phyloP scores from a whole-genome alignment of 2,888 invertebrate genomes.

The Argyresthia goedartella region DNA sequence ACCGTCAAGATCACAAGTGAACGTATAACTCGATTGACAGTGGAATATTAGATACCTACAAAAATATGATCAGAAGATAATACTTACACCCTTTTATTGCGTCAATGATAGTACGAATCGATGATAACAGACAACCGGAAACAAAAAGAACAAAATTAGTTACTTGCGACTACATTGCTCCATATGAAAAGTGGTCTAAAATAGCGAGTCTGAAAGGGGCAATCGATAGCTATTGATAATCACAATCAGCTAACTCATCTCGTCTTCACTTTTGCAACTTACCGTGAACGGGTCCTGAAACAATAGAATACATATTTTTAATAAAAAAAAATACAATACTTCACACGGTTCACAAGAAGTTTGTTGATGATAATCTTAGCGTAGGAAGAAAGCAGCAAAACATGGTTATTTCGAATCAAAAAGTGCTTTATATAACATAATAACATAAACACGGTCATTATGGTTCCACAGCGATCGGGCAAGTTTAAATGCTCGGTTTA shows the following conservation, averaged over 20 bases:
- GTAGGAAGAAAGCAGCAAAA: too few species aligned
- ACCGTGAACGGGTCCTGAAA: constrained; percentile 77
- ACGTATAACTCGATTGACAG: too few species aligned
- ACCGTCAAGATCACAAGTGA: too few species aligned
- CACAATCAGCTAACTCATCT: too few species aligned
- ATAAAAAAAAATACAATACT: background rate
- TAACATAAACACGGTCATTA: constrained; percentile 11
- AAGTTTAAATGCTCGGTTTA: too few species aligned
- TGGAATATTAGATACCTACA: too few species aligned
- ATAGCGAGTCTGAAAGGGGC: too few species aligned
- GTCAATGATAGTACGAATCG: constrained; percentile 6
- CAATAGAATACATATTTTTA: constrained; percentile 50
- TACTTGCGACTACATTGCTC: background rate
- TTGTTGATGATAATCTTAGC: too few species aligned
- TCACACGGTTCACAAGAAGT: too few species aligned
- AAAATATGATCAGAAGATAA: constrained; percentile 3
- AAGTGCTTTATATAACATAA: constrained; percentile 7
- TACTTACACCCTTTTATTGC: constrained; percentile 41
- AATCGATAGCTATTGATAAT: too few species aligned
- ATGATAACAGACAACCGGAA: constrained; percentile 10
- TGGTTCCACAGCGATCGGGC: constrained; percentile 3
- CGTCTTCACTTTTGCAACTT: constrained; percentile 22
- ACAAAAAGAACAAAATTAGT: constrained; percentile 5
- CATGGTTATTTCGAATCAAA: too few species aligned
- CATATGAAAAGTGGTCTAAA: too few species aligned